Evolutionary conservation across 2,797 vertebrate species (phyloP), one percentile per base, ranked within the genome.

Genomic region (Zonotrichia albicollis): DNA sequence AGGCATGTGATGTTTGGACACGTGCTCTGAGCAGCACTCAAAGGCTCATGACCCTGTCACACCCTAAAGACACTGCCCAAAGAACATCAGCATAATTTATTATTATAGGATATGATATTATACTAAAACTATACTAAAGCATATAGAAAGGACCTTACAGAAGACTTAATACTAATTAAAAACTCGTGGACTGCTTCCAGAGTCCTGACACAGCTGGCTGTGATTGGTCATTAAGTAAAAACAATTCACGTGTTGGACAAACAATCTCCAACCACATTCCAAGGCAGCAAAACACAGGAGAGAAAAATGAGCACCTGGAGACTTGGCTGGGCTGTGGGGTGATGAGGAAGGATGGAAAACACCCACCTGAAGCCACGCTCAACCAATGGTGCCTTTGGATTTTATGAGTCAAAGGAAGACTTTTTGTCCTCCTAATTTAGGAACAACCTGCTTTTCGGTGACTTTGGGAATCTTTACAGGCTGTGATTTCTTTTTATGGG

Each of bases 1-100:
- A 0, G 0, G 1, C 3, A 0, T 6, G 58, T 4, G 34, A 51
- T 29, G 13, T 13, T 34, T 34, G 70, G 57, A 30, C 38, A 29
- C 1, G 1, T 51, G 1, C 55, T 17, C 29, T 16, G 70, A 80
- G 21, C 19, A 64, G 65, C 76, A 42, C 73, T 55, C 46, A 43
- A 4, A 67, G 36, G 23, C 50, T 82, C 45, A 2, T 1, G 5
- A 61, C 8, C 42, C 17, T 1, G 0, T 30, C 71, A 34, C 29
- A 38, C 57, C 74, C 54, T 53, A 14, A 43, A 80, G 19, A 18
- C 10, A 50, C 61, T 42, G 88, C 46, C 68, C 48, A 51, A 43
- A 54, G 53, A 26, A 29, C 58, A 55, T 3, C 29, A 13, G 2
- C 46, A 25, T 25, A 46, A 25, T 46, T 46, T 46, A 45, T 45